phyloP scores from a whole-genome alignment of 64 coral and sea anemone genomes.

The Exaiptasia diaphana region DNA sequence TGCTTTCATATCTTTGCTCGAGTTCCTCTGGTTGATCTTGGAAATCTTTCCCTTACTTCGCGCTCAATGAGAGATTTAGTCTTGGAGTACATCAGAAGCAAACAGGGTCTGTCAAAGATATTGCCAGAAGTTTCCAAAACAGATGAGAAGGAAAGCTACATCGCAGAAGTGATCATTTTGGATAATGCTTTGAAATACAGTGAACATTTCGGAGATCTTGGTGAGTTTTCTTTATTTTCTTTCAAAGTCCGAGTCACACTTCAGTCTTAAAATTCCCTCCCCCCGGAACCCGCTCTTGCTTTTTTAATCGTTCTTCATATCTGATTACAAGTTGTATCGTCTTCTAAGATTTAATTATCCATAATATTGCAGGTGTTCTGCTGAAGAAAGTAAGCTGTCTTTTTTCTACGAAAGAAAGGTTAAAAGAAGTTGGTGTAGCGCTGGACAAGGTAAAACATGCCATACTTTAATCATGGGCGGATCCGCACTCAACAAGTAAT shows the following conservation, averaged over 20 bases:
- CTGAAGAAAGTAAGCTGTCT: slow-evolving; percentile 87
- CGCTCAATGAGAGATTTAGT: slow-evolving; percentile 70
- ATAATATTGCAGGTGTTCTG: slow-evolving; percentile 68
- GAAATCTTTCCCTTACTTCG: slow-evolving; percentile 71
- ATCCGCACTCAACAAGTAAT: too few relatives aligned
- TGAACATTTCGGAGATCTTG: slow-evolving; percentile 75
- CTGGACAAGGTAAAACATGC: slow-evolving; percentile 86
- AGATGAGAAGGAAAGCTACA: not conserved
- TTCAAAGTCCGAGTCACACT: not conserved
- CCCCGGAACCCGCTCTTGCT: too few relatives aligned
- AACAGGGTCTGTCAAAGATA: not conserved
- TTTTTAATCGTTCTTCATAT: too few relatives aligned
- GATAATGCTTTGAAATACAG: slow-evolving; percentile 34
- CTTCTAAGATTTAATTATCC: too few relatives aligned
- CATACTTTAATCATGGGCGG: too few relatives aligned
- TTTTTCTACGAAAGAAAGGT: slow-evolving; percentile 88
- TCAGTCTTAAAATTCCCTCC: too few relatives aligned
- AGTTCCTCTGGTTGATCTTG: slow-evolving; percentile 66
- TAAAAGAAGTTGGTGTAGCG: slow-evolving; percentile 81
- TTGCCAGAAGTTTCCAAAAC: not conserved
- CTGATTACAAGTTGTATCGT: too few relatives aligned
- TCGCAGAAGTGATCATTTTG: not conserved
- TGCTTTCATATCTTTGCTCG: slow-evolving; percentile 63
- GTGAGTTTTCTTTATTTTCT: slow-evolving; percentile 48
- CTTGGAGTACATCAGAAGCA: slow-evolving; percentile 64